These are phyloP conservation scores for Hylia prasina DNA, from an alignment of 2,113 vertebrate species.

Conservation along the genomic window DNA sequence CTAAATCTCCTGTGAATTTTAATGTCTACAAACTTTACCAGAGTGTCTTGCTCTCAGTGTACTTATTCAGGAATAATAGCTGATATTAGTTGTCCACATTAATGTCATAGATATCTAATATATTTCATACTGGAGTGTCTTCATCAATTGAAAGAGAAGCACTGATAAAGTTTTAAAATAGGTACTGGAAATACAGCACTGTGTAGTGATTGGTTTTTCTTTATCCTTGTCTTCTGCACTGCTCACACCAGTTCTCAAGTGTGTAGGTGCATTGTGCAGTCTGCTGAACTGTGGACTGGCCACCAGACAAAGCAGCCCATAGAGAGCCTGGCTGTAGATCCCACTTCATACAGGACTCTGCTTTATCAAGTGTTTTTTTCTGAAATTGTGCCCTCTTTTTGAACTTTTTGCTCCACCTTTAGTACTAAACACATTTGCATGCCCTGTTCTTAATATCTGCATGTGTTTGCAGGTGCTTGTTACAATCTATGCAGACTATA, in stretches of 20 bases:
- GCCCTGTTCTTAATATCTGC: not conserved
- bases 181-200: not conserved
- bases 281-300: not conserved
- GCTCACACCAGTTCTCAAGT: not conserved
- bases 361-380: not conserved
- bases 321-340: not conserved
- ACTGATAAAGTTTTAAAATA: not conserved
- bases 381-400: not conserved
- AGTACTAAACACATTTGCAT: not conserved
- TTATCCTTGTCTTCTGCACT: not conserved
- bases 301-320: not conserved
- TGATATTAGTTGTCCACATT: not conserved
- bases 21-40: not conserved
- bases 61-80: not conserved
- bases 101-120: not conserved
- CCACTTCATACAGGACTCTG: not conserved
- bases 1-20: not conserved
- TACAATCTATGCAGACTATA: constrained; percentile 99
- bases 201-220: not conserved
- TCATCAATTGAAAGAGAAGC: not conserved
- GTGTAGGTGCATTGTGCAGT: not conserved
- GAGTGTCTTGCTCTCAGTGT: not conserved
- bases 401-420: not conserved
- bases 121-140: not conserved
- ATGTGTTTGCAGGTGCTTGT: constrained; percentile 85